Evolutionary conservation across 2,888 invertebrate species (phyloP).

Genomic region (Cryptus viduatorius): DNA sequence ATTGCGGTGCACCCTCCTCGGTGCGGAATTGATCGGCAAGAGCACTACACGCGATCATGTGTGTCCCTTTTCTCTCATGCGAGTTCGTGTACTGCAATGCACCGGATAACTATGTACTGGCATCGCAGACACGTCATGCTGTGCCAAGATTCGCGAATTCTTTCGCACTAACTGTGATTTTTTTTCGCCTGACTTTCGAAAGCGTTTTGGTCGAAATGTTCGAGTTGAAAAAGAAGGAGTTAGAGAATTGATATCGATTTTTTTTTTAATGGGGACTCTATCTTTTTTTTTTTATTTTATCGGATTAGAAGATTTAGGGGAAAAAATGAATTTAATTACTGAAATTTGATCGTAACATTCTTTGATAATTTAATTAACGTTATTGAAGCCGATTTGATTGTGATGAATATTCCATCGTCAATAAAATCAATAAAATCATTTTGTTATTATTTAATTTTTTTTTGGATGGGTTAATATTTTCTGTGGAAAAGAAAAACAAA

Average conservation of each 20-base stretch:
- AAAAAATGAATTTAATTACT: no score
- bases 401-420: no score
- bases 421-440: no score
- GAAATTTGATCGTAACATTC: no score
- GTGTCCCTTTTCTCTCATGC: neutral
- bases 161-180: constrained; percentile 50
- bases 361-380: no score
- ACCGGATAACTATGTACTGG: constrained; percentile 44
- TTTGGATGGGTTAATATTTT: no score
- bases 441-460: no score
- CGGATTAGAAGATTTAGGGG: no score
- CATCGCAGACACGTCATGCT: constrained; percentile 72
- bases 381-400: no score
- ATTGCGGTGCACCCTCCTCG: constrained; percentile 64
- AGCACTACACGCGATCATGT: constrained; percentile 62
- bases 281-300: neutral
- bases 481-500: neutral
- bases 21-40: constrained; percentile 38
- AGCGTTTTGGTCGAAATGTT: neutral
- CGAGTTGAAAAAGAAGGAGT: neutral
- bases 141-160: constrained; percentile 38
- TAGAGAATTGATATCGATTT: neutral
- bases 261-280: no score
- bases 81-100: constrained; percentile 38
- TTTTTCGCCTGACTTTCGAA: constrained; percentile 49